Evolutionary conservation across 2,888 invertebrate species (phyloP), one percentile per base, ranked within the genome.

Genomic region (Trissoscelio sp.): DNA sequence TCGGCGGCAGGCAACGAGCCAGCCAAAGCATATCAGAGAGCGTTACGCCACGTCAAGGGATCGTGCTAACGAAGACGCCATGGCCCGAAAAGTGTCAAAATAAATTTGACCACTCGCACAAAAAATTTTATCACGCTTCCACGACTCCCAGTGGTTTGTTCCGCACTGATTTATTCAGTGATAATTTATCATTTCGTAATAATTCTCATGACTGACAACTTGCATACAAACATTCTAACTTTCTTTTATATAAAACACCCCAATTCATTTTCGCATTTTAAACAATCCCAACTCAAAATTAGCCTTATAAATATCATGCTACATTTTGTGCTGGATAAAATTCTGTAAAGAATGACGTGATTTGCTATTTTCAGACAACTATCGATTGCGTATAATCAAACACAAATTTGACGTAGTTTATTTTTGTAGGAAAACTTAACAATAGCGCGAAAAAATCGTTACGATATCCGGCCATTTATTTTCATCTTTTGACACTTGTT

Each of bases 1-100:
- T 79, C 72, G 60, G 11, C 31, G 58, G 42, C 51, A 66, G 72
- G 72, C 79, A 72, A 66, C 66, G 66, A 79, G 72, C 78, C 66
- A 66, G 37, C 58, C 39, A 16, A 72, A 39, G 28, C 18, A 51
- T 79, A 67, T 62, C 67, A 42, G 14, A 62, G 37, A 14, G 16
- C 46, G 64, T 62, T 57, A 64, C 62, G 62, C 34, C 44, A 16
- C 22, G 18, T 48, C 14, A 5, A 18, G 42, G 18, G 53, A 24
- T 58, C 7, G 1, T 20, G 34, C 58, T 73, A 79, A 79, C 79
- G 60, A 73, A 79, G 66, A 73, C 51, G 58, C 22, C 22, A 53
- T 51, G 24, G n/a, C 20, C 11, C n/a, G 16, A 16, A 31, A 74
- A 55, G 73, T 64, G 73, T 55, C 73, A 53, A 39, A 74, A 74